Conservation (phyloP, 2,113 vertebrate species). For the Heterocephalus glaber region DNA sequence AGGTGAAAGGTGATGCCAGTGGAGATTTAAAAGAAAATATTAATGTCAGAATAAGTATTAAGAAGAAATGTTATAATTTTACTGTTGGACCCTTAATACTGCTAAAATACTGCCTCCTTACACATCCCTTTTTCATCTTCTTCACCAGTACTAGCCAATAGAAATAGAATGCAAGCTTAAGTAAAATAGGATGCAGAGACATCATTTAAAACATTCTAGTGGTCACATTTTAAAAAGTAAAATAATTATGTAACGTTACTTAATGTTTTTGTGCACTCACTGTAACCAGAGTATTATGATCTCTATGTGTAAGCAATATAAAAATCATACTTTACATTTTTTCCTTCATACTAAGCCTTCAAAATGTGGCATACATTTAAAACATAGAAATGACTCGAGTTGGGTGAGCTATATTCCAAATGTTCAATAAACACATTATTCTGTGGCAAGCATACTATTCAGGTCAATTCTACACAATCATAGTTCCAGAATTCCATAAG, state of each 20-base stretch:
- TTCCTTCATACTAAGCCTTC: conserved; percentile 2
- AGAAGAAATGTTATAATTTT: background rate
- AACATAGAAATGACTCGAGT: background rate
- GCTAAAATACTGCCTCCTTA: conserved; percentile 20
- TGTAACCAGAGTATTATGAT: background rate
- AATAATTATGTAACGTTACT: conserved; percentile 12
- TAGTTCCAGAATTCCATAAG: conserved; percentile 7
- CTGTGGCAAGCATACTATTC: background rate
- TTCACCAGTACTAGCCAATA: background rate
- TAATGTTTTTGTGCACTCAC: conserved; percentile 9
- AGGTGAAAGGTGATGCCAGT: conserved; percentile 13
- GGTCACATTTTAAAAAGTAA: background rate
- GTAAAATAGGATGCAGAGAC: background rate
- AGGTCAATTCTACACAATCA: background rate
- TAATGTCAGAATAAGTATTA: conserved; percentile 54
- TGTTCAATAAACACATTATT: background rate
- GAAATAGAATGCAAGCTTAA: background rate
- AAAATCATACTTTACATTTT: background rate
- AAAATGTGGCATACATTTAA: conserved; percentile 19
- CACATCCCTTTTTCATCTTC: background rate
- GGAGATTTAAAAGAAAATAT: conserved; percentile 17
- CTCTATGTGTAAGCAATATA: background rate
- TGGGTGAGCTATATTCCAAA: background rate
- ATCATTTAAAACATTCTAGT: background rate
- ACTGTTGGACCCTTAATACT: background rate